These are phyloP conservation scores for Xyrauchen texanus DNA, from an alignment of 2,113 vertebrate species.

Conservation along the genomic window DNA sequence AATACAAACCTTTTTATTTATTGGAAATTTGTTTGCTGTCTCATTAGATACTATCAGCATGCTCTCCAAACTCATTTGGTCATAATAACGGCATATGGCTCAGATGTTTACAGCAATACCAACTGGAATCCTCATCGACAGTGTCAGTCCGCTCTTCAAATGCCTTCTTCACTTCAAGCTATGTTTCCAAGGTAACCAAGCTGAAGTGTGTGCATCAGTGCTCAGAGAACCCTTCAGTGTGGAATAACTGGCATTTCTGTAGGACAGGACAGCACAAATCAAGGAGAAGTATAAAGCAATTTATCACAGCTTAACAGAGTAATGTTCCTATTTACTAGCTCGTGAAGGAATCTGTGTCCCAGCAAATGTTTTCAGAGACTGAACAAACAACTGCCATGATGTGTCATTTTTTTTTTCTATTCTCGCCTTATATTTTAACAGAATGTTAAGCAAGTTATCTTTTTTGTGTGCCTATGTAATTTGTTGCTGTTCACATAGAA, in stretches of 20 bases:
- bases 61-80: constrained; percentile 29
- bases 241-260: constrained; percentile 18
- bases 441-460: neutral
- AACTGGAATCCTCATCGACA: constrained; percentile 11
- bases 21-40: neutral
- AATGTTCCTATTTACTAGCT: constrained; percentile 19
- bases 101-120: constrained; percentile 24
- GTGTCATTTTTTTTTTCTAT: constrained; percentile 5
- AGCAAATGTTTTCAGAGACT: constrained; percentile 27
- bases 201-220: constrained; percentile 32
- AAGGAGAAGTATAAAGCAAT: constrained; percentile 18
- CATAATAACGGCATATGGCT: constrained; percentile 31
- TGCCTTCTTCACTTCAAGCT: constrained; percentile 2
- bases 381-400: constrained; percentile 30
- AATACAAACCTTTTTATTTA: neutral
- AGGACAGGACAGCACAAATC: constrained; percentile 3
- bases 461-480: neutral
- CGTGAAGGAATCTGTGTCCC: constrained; percentile 12
- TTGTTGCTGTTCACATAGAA: neutral
- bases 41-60: neutral
- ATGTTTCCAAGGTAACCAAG: constrained; percentile 54
- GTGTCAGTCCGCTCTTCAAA: constrained; percentile 19
- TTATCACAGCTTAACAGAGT: constrained; percentile 31
- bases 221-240: constrained; percentile 15
- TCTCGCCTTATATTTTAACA: constrained; percentile 8